These are phyloP conservation scores for Eira barbara DNA, from an alignment of 2,113 vertebrate species.

Conservation along the genomic window DNA sequence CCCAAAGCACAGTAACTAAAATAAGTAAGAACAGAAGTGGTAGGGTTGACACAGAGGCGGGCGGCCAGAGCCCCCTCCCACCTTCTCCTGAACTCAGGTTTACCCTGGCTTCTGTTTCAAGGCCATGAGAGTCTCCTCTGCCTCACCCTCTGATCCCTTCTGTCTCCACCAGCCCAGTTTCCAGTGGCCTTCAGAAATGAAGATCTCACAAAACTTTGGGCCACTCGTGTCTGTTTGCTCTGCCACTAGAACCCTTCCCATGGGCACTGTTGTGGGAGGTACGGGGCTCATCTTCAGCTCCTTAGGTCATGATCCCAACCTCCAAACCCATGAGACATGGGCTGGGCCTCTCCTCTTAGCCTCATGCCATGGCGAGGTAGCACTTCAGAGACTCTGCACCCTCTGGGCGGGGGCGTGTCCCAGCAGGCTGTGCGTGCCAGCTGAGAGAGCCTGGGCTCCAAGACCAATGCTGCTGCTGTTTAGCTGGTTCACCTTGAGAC, in stretches of 20 bases:
- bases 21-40: background rate
- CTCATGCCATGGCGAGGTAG: rapidly evolving
- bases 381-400: background rate
- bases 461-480: background rate
- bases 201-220: background rate
- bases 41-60: background rate
- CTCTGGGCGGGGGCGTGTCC: rapidly evolving
- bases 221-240: rapidly evolving
- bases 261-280: too few relatives aligned
- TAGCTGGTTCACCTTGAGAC: background rate
- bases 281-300: background rate
- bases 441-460: background rate
- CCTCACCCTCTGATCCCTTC: background rate
- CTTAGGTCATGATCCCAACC: background rate
- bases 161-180: background rate
- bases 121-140: background rate
- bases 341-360: background rate
- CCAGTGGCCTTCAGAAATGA: background rate
- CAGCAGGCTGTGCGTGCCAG: background rate
- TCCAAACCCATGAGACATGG: background rate
- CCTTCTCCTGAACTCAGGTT: background rate
- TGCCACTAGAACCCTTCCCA: background rate
- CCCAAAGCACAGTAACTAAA: background rate
- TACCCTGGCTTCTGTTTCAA: background rate
- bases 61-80: background rate